Evolutionary conservation across 1,140 invertebrate species (phyloP).

Genomic region (Campoletis sonorensis): DNA sequence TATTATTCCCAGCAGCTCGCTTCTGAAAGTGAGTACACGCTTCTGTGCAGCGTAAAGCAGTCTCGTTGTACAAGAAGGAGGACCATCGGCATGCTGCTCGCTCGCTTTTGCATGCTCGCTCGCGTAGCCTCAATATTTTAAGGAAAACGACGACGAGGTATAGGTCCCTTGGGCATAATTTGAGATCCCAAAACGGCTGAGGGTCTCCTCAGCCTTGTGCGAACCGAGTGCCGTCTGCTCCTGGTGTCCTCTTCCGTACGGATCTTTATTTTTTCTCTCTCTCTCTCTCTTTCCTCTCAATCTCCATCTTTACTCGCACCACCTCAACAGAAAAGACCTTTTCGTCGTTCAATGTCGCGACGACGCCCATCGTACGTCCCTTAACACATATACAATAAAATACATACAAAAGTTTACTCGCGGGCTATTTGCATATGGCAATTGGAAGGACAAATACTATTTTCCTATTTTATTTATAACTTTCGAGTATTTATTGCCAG

Average conservation of each 20-base stretch:
- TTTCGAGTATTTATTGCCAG: neutral
- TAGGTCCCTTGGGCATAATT: constrained; percentile 51
- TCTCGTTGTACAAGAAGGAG: neutral
- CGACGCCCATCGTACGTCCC: neutral
- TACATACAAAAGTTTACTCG: neutral
- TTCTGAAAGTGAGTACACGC: constrained; percentile 25
- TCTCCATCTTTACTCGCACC: neutral
- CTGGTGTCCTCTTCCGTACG: neutral
- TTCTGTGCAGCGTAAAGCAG: constrained; percentile 26
- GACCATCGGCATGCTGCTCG: neutral
- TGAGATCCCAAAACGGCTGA: constrained; percentile 48
- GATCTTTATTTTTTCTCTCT: neutral
- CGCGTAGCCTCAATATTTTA: constrained; percentile 54
- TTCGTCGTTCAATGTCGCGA: neutral
- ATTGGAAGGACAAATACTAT: neutral
- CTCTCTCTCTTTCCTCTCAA: neutral
- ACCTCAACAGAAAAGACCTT: neutral
- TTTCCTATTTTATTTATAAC: neutral
- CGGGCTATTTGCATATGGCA: neutral
- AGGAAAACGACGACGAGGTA: constrained; percentile 45
- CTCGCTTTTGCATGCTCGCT: constrained; percentile 38
- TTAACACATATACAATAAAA: neutral
- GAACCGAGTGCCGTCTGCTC: constrained; percentile 10
- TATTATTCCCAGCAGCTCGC: constrained; percentile 39
- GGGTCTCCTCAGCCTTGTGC: neutral